Base-by-base conservation (phyloP, 2,113 vertebrate genomes). In the Pungitius pungitius region DNA sequence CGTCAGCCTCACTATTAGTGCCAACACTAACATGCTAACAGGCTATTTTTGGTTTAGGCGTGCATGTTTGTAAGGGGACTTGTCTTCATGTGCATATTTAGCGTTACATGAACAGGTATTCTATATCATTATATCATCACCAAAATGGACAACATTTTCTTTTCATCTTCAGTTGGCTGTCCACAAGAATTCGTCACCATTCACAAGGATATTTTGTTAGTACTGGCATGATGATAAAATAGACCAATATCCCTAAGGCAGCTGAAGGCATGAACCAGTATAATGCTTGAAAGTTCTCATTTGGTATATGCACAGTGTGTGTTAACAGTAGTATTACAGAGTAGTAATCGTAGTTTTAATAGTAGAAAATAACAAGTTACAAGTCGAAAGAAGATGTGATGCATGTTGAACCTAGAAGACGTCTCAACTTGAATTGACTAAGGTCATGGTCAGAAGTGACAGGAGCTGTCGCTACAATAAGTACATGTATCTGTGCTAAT, bases 1-100 rank as follows among this genome's bases (percentile, higher is more conserved):
- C 68, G 81, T 87, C 85, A 85, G 80, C 78, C 62, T 74, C 81
- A 59, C 39, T 78, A 51, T 75, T 82, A 68, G 59, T 84, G 78
- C 80, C 81, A 78, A 69, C 68, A 11, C 77, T 69, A 76, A 86
- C 83, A 82, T 68, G 73, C 75, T 57, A 49, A 49, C n/a, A n/a
- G 43, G 78, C 64, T 90, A 89, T 90, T 90, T 89, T 80, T 84
- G 80, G 79, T 47, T 70, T 59, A 1, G 12, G 26, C 47, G 63
- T 27, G 52, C 11, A 42, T 27, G 22, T 66, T 24, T 72, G 40
- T 62, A 43, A 13, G 61, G 66, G 77, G 64, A 75, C 89, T 80
- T 80, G 69, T 87, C 73, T 69, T 63, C 27, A 35, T 87, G 37
- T 70, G 52, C 59, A 52, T 26, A 47, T 73, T 60, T 22, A 57